phyloP scores from a whole-genome alignment of 2,113 vertebrate genomes.

The Tetrax tetrax region DNA sequence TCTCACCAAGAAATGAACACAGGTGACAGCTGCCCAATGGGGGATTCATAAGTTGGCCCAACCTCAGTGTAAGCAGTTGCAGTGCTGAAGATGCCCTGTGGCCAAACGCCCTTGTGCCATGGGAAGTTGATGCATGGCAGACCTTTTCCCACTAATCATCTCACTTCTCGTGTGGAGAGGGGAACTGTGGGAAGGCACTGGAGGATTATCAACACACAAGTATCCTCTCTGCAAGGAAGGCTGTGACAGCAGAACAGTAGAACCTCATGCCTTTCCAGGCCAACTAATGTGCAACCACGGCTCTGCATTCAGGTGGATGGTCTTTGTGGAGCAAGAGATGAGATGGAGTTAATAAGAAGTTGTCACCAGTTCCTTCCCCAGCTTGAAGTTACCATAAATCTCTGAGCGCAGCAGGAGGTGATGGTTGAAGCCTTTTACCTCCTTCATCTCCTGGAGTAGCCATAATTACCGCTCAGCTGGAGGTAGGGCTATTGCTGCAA shows the following conservation, averaged over 20 bases:
- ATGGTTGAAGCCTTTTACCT: not conserved
- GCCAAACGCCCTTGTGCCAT: not conserved
- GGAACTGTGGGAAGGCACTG: not conserved
- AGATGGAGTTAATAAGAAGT: not conserved
- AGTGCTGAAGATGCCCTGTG: not conserved
- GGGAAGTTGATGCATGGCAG: not conserved
- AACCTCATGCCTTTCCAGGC: not conserved
- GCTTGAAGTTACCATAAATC: not conserved
- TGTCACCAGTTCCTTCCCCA: not conserved
- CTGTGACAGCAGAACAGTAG: not conserved
- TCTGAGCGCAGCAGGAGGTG: not conserved
- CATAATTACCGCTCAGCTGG: not conserved
- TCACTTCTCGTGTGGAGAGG: not conserved
- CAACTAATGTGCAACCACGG: not conserved
- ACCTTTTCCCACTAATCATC: not conserved
- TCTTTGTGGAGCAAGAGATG: not conserved
- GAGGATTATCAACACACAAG: not conserved
- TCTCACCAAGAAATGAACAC: not conserved
- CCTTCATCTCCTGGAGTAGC: not conserved
- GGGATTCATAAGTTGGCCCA: not conserved
- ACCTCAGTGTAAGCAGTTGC: accelerated
- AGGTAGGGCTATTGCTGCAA: not conserved
- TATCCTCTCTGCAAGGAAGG: not conserved
- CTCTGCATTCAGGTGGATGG: not conserved
- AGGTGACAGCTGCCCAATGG: not conserved